phyloP scores from a whole-genome alignment of 1,140 invertebrate species.

The Trichogramma pretiosum region DNA sequence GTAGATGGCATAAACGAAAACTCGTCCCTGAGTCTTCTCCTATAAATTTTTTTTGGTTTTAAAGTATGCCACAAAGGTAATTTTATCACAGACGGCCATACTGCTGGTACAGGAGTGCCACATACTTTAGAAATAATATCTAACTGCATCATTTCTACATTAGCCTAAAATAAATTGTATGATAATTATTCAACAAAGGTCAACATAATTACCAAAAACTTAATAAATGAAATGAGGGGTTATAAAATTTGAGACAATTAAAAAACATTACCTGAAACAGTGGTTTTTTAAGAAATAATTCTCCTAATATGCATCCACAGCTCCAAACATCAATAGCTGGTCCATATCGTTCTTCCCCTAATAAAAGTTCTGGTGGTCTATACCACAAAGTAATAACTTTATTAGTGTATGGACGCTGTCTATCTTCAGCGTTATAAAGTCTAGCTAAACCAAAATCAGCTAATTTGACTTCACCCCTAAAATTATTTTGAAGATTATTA shows the following conservation, averaged over 20 bases:
- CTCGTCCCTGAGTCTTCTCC: slow-evolving; percentile 82
- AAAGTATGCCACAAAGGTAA: slow-evolving; percentile 86
- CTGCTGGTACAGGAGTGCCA: slow-evolving; percentile 92
- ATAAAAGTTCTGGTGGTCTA: slow-evolving; percentile 88
- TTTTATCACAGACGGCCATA: slow-evolving; percentile 95
- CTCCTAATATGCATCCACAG: slow-evolving; percentile 97
- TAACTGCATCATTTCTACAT: slow-evolving; percentile 86
- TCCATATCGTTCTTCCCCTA: slow-evolving; percentile 97
- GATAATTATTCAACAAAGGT: neutral
- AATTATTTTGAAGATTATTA: slow-evolving; percentile 26
- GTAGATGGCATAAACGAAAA: slow-evolving; percentile 82
- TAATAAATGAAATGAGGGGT: slow-evolving; percentile 4
- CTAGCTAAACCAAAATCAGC: slow-evolving; percentile 97
- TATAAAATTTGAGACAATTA: neutral
- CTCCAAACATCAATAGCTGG: slow-evolving; percentile 99
- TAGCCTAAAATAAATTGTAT: slow-evolving; percentile 55
- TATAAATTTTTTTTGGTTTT: slow-evolving; percentile 84
- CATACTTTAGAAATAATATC: slow-evolving; percentile 92
- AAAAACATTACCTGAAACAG: slow-evolving; percentile 71
- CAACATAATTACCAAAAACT: slow-evolving; percentile 1
- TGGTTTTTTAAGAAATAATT: slow-evolving; percentile 93
- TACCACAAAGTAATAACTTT: slow-evolving; percentile 99
- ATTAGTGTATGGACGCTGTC: slow-evolving; percentile 91
- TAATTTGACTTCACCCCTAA: slow-evolving; percentile 96
- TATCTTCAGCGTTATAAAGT: slow-evolving; percentile 91